Percentiles rank a stretch among this genome's conserved stretches.
Conservation (phyloP, 2,888 invertebrate species). For the Scaptomyza cyrtandrae region DNA sequence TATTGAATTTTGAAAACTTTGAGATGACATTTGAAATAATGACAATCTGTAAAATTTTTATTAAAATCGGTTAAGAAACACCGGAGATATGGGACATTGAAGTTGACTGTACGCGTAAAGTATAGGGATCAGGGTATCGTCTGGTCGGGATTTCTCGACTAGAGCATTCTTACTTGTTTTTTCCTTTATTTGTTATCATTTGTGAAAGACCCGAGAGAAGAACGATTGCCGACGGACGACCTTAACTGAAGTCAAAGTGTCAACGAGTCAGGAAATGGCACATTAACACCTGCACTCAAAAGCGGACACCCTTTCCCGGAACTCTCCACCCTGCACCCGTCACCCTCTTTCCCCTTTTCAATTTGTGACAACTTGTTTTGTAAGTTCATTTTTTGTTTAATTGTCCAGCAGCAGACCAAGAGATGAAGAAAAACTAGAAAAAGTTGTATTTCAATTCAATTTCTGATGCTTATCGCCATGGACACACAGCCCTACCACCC, state of each 20-base stretch:
- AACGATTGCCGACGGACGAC: neutral
- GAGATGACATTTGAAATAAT: no score
- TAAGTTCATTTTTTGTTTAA: slow-evolving; percentile 65
- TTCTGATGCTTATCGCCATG: slow-evolving; percentile 63
- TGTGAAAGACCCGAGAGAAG: neutral
- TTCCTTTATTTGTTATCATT: neutral
- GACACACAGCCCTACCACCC: slow-evolving; percentile 26
- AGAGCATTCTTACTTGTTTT: no score
- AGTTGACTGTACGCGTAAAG: no score
- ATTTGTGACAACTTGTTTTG: slow-evolving; percentile 30
- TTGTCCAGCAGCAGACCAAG: slow-evolving; percentile 35
- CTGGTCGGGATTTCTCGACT: no score
- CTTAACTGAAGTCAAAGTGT: slow-evolving; percentile 42
- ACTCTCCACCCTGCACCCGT: neutral
- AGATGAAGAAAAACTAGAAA: slow-evolving; percentile 2
- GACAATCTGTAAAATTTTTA: no score
- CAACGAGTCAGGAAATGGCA: slow-evolving; percentile 48
- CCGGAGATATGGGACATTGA: no score
- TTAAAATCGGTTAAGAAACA: no score
- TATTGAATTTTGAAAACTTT: no score
- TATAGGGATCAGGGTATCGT: no score
- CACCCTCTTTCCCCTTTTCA: neutral
- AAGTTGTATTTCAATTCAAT: slow-evolving; percentile 75
- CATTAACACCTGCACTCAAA: slow-evolving; percentile 42
- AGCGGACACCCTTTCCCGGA: neutral